Evolutionary conservation across 2,113 vertebrate species (phyloP), one percentile per base, ranked within the genome.

Genomic region (Eretmochelys imbricata): DNA sequence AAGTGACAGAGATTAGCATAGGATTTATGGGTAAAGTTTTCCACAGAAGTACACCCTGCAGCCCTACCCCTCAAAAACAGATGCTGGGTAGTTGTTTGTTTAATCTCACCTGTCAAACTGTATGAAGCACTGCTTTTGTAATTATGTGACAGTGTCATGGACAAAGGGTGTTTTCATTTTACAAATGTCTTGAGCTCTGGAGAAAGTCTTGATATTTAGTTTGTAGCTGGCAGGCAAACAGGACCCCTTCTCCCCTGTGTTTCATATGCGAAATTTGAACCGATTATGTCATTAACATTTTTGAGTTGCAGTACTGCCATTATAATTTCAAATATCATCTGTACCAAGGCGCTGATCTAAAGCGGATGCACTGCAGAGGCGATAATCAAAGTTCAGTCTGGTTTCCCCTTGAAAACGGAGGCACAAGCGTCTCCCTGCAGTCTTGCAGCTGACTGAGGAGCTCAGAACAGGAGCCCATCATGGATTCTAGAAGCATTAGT

Each of bases 281-380:
- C 20, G 1, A 50, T 85, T 85, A 2, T 17, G 1, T 57, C 49
- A 25, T 78, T 90, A 38, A 51, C 1, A 1, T 46, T 8, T 54
- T 13, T 17, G 0, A 62, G 4, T 85, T 92, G 20, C 1, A 85
- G 5, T 81, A 22, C 69, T 85, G 80, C 78, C 0, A 0, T 75
- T 29, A 54, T 1, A 48, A 25, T 83, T 95, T 89, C 50, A 90
- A 14, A 81, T 65, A 27, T 7, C 3, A 4, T 14, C 9, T 50
- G 53, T 19, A 5, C 25, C 16, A 54, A 42, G 57, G 14, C 20
- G 25, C 42, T 72, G 51, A 55, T 1, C 2, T 35, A 46, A 13
- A 3, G 46, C 49, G 82, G 35, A 59, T 31, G 49, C 6, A 78
- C 29, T 4, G 82, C 88, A 51, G 1, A 69, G 11, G 2, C 4